Evolutionary conservation across 2,888 invertebrate genomes (phyloP).

Genomic region (Aphodius sticticus): DNA sequence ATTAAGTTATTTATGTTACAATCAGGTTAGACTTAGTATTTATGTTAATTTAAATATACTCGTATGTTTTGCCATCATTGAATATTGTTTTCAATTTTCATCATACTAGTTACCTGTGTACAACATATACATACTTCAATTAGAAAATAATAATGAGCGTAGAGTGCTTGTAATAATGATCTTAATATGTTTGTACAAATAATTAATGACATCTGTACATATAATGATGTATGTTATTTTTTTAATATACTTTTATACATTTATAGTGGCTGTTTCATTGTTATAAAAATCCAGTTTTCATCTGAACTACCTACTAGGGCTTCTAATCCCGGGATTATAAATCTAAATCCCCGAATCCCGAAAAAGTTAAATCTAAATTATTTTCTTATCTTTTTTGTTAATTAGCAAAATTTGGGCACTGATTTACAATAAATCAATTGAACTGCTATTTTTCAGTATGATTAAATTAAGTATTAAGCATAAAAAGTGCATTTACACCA

Average conservation of each 20-base stretch:
- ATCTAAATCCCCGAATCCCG: too few species aligned
- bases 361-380: too few species aligned
- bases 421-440: too few species aligned
- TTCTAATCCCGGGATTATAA: too few species aligned
- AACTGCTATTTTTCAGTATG: too few species aligned
- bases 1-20: slow-evolving; percentile 20
- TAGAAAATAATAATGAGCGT: slow-evolving; percentile 5
- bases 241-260: slow-evolving; percentile 23
- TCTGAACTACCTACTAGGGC: too few species aligned
- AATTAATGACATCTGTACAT: slow-evolving; percentile 16
- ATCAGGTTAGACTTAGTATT: slow-evolving; percentile 20
- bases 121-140: slow-evolving; percentile 6
- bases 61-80: slow-evolving; percentile 11
- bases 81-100: slow-evolving; percentile 17
- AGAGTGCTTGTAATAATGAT: slow-evolving; percentile 8
- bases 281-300: not conserved
- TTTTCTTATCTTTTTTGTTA: too few species aligned
- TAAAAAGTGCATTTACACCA: too few species aligned
- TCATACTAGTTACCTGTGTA: slow-evolving; percentile 23
- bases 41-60: slow-evolving; percentile 10
- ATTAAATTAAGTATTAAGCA: too few species aligned
- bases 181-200: slow-evolving; percentile 18
- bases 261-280: slow-evolving; percentile 8
- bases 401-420: too few species aligned
- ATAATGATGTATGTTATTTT: slow-evolving; percentile 22